A percentile compares a stretch with the other conserved stretches of the same genome.
Evolutionary conservation across 1,140 invertebrate genomes (phyloP).

Genomic region (Bombus consobrinus): DNA sequence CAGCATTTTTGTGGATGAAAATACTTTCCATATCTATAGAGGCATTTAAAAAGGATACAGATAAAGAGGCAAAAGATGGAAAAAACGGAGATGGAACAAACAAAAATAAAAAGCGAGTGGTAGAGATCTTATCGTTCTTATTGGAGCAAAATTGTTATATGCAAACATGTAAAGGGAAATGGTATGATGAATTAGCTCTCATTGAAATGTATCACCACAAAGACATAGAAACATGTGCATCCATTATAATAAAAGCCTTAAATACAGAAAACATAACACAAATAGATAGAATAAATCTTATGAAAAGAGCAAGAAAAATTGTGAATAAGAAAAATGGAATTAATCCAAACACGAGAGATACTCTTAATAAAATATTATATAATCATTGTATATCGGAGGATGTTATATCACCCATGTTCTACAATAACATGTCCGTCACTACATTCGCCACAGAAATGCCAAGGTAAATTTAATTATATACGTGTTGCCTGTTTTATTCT

Average conservation of each 20-base stretch:
- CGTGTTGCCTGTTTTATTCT: neutral
- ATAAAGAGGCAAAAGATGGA: constrained; percentile 69
- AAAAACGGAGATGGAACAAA: no score
- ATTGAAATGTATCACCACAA: constrained; percentile 74
- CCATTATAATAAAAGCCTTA: constrained; percentile 66
- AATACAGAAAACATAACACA: constrained; percentile 55
- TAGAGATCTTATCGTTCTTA: constrained; percentile 65
- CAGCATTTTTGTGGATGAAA: constrained; percentile 75
- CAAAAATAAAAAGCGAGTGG: constrained; percentile 56
- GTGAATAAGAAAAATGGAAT: constrained; percentile 66
- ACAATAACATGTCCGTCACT: neutral
- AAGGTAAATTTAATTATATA: constrained; percentile 56
- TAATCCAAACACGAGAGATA: constrained; percentile 28
- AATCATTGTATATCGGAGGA: neutral
- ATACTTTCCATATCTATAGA: constrained; percentile 72
- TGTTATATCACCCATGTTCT: no score
- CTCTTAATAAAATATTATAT: constrained; percentile 14
- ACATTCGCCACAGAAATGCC: constrained; percentile 58
- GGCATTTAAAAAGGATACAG: constrained; percentile 74
- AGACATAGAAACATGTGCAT: constrained; percentile 66
- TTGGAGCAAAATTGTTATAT: constrained; percentile 67
- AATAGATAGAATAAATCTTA: constrained; percentile 62
- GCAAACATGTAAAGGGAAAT: constrained; percentile 63
- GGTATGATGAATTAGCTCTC: constrained; percentile 74
- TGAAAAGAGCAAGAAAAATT: constrained; percentile 69